phyloP scores from a whole-genome alignment of 2,888 invertebrate species.

The Drosophila mettleri region DNA sequence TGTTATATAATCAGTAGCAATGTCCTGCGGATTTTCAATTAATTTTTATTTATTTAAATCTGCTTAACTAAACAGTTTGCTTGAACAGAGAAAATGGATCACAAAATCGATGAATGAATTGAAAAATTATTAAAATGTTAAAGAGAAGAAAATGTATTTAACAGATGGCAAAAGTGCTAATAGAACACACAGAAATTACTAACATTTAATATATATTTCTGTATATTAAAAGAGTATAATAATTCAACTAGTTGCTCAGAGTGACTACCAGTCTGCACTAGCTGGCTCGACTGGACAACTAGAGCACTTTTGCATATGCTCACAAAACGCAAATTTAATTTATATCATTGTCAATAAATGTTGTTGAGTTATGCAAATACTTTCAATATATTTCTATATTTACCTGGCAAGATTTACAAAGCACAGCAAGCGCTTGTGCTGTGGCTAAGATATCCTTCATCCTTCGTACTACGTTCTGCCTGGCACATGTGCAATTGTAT shows the following conservation, averaged over 20 bases:
- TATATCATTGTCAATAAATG: conserved; percentile 27
- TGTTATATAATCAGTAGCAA: conserved; percentile 1
- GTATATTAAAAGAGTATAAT: no score
- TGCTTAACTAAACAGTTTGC: not conserved
- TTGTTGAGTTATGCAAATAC: conserved; percentile 57
- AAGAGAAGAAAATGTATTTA: no score
- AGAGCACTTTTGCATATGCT: not conserved
- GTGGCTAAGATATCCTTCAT: not conserved
- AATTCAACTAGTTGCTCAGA: no score
- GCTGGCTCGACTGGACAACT: no score
- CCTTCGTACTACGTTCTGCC: not conserved
- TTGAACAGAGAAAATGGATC: not conserved
- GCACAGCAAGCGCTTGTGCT: conserved; percentile 3
- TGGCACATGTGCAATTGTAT: conserved; percentile 5
- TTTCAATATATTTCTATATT: conserved; percentile 19
- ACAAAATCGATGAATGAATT: not conserved
- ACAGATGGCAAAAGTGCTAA: no score
- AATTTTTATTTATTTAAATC: conserved; percentile 2
- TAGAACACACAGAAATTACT: no score
- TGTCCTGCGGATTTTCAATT: conserved; percentile 12
- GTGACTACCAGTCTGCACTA: not conserved
- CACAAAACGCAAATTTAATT: not conserved
- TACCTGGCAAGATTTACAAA: not conserved
- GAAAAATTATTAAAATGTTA: not conserved
- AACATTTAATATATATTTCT: no score